Percentiles rank a stretch among this genome's conserved stretches.
Conservation (phyloP, 2,113 vertebrate genomes). For the Chascanopsetta lugubris region DNA sequence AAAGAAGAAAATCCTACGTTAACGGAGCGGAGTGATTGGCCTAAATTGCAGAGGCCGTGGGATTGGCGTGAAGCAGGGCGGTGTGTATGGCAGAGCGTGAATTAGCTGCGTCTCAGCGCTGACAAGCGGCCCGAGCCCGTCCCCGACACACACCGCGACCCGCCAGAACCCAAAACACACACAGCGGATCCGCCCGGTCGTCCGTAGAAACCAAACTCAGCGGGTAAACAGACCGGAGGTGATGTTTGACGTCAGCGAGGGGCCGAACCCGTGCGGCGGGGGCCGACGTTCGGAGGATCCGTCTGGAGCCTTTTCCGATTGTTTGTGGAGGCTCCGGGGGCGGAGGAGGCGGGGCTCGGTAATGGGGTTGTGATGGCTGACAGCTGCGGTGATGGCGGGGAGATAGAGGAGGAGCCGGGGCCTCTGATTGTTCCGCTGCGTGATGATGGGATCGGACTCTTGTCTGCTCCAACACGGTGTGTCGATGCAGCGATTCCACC, state of each 20-base stretch:
- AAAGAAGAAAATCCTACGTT: constrained; percentile 49
- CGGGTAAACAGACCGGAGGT: constrained; percentile 71
- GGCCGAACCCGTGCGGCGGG: too few species aligned
- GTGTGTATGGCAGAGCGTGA: constrained; percentile 31
- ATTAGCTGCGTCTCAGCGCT: constrained; percentile 39
- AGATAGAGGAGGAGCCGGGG: constrained; percentile 14
- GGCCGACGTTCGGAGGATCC: too few species aligned
- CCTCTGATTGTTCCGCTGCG: constrained; percentile 30
- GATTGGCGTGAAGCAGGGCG: constrained; percentile 60
- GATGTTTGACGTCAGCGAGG: constrained; percentile 74
- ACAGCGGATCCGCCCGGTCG: constrained; percentile 37
- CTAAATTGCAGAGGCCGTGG: constrained; percentile 57
- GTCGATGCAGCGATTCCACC: constrained; percentile 37
- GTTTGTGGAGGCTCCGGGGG: constrained; percentile 39
- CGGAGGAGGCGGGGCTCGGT: constrained; percentile 61
- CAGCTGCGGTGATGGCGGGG: constrained; percentile 35
- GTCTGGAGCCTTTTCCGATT: too few species aligned
- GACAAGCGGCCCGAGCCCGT: constrained; percentile 67
- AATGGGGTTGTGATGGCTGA: constrained; percentile 55
- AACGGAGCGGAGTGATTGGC: constrained; percentile 46
- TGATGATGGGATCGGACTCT: constrained; percentile 62
- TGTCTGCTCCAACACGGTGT: constrained; percentile 43
- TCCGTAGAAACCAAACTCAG: constrained; percentile 72
- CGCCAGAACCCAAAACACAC: constrained; percentile 71
- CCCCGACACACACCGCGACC: constrained; percentile 48